phyloP scores from a whole-genome alignment of 2,797 vertebrate species.

The Gallirallus australis region DNA sequence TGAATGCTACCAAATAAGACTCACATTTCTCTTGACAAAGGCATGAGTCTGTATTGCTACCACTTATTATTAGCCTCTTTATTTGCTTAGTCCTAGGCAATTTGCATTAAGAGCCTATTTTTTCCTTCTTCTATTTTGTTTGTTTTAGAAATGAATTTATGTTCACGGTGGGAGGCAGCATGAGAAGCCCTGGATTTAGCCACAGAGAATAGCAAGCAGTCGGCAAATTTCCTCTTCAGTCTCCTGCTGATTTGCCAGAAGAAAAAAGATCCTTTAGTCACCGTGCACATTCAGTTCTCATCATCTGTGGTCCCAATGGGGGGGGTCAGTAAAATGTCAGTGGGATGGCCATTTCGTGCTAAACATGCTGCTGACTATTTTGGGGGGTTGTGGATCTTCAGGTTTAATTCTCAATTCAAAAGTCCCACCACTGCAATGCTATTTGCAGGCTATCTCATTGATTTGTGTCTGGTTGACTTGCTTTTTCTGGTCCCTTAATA shows the following conservation, averaged over 20 bases:
- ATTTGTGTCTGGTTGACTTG: neutral
- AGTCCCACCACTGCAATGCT: neutral
- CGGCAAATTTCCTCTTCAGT: neutral
- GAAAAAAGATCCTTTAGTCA: neutral
- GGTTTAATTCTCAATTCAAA: neutral
- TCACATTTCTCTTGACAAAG: neutral
- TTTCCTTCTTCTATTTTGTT: neutral
- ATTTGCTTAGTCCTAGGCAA: slow-evolving; percentile 10
- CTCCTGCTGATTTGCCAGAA: neutral
- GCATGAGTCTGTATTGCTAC: neutral
- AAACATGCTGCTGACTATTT: neutral
- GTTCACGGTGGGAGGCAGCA: neutral
- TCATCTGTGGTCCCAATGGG: neutral
- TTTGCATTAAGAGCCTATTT: slow-evolving; percentile 23
- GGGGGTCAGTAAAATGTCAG: neutral
- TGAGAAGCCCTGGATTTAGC: neutral
- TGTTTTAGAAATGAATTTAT: slow-evolving; percentile 43
- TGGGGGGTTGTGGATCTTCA: neutral
- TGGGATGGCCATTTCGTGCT: neutral
- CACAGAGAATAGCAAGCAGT: neutral
- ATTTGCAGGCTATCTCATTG: neutral
- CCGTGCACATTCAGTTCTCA: neutral
- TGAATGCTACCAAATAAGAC: neutral
- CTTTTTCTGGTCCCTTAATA: neutral
- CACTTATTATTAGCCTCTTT: slow-evolving; percentile 8